Evolutionary conservation across 2,797 vertebrate species (phyloP), one percentile per base, ranked within the genome.

Genomic region (Lepidocolaptes lacrymiger): DNA sequence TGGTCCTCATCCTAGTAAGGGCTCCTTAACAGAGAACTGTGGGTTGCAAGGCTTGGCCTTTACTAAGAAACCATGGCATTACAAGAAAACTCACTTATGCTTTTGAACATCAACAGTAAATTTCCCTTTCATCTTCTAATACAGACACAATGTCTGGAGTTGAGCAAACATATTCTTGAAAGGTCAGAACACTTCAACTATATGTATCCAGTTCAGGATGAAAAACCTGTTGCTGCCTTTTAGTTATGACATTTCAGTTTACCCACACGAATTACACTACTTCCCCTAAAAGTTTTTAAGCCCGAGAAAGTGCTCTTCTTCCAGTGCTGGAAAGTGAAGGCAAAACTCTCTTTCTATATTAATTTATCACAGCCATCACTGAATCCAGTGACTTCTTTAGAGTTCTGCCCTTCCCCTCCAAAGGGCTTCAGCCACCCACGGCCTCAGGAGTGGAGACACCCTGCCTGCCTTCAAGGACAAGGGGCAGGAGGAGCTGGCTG

Each of bases 171-270:
- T 64, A 59, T 81, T 77, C 48, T 88, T 86, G 55, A 93, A 94
- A 95, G 93, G 88, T 84, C 91, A 94, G 75, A 85, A 77, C 84
- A 94, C 90, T 94, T 97, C 63, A 93, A 81, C 68, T 89, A 52
- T 61, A 43, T 30, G 43, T 44, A 91, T 62, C 91, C 93, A 75
- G 39, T 84, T 84, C 66, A 85, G 69, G 69, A 88, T 62, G 52
- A 97, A 96, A 95, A 88, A 34, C n/a, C 30, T 83, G 44, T 85
- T 83, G 51, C 44, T 91, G 52, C 72, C 78, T 93, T 79, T 96
- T 77, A 71, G 77, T 85, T 61, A 58, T 51, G 56, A 76, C 90
- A 95, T 97, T 97, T 97, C 80, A 46, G 85, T 96, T 94, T 94
- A 72, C 85, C 89, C 92, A 52, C 83, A 95, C 91, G 94, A 94